Evolutionary conservation across 2,797 vertebrate genomes (phyloP), one percentile per base, ranked within the genome.

Genomic region (Sebastes iracundus): DNA sequence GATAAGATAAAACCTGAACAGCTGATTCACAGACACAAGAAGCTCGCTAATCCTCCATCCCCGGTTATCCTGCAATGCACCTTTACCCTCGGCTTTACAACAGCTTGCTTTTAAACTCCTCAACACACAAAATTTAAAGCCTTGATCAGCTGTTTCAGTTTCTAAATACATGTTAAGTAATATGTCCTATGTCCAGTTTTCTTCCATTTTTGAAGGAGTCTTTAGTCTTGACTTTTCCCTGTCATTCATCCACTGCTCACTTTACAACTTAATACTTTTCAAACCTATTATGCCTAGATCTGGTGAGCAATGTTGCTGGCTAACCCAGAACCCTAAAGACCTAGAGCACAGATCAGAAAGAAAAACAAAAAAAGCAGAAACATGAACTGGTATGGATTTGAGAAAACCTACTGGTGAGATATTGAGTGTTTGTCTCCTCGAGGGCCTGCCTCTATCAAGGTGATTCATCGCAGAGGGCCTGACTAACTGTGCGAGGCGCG

Each of bases 371-470:
- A 79, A 75, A 81, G 32, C 62, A 53, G 69, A 91, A 93, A 94
- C 90, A 88, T 90, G 85, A 89, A 86, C 72, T 27, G 42, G 67
- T 92, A 92, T 93, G 84, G 94, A 95, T 95, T 60, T 49, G 66
- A 80, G 84, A 87, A 86, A 90, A 88, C 84, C 91, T 79, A 85
- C 87, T 80, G 79, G 90, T 90, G 91, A 90, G 93, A 93, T 96
- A 96, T 96, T 86, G 95, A 96, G 94, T 95, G 95, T 93, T 95
- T 90, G 86, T 79, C 90, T 94, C 90, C 88, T 91, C 28, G n/a
- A 90, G 93, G 87, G 91, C 52, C 69, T 67, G 84, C 77, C 72
- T 92, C 72, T 46, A 83, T 89, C 82, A 87, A 87, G 93, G 87
- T 90, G 92, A 90, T 90, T 92, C 86, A 81, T 87, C 7, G 70